Conservation (phyloP, 2,797 vertebrate species). For the Australoheros facetus region DNA sequence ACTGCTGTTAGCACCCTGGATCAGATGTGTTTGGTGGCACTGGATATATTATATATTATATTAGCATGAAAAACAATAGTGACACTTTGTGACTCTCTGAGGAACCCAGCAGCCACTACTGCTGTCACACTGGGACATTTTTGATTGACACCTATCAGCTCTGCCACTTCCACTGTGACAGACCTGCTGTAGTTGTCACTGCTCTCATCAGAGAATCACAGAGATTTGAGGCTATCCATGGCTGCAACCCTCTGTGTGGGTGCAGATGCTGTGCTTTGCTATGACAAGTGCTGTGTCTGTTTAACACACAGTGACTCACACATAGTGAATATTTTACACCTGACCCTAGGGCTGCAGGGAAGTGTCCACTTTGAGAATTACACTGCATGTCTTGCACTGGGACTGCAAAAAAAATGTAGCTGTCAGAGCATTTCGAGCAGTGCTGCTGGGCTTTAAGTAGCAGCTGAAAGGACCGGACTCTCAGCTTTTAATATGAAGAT, state of each 20-base stretch:
- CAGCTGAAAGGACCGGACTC: not conserved
- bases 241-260: conserved; percentile 2
- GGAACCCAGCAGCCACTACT: not conserved
- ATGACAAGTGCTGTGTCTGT: conserved; percentile 33
- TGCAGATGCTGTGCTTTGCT: not conserved
- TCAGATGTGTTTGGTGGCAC: not conserved
- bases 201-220: not conserved
- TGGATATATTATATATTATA: not conserved
- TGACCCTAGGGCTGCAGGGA: conserved; percentile 37
- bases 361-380: conserved; percentile 4
- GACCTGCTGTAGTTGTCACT: conserved; percentile 18
- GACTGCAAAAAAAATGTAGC: conserved; percentile 22
- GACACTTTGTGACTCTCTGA: conserved; percentile 23
- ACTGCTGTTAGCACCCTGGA: not conserved
- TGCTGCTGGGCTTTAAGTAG: not conserved
- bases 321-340: conserved; percentile 44
- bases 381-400: not conserved
- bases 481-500: conserved; percentile 5
- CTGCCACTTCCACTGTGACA: conserved; percentile 16
- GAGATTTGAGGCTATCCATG: conserved; percentile 5
- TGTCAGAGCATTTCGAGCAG: conserved; percentile 13
- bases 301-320: conserved; percentile 35
- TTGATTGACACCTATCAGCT: conserved; percentile 43
- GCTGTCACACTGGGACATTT: conserved; percentile 21
- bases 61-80: conserved; percentile 7